Conservation (phyloP, 2,888 invertebrate species). For the Scelioninae gen. 1 region DNA sequence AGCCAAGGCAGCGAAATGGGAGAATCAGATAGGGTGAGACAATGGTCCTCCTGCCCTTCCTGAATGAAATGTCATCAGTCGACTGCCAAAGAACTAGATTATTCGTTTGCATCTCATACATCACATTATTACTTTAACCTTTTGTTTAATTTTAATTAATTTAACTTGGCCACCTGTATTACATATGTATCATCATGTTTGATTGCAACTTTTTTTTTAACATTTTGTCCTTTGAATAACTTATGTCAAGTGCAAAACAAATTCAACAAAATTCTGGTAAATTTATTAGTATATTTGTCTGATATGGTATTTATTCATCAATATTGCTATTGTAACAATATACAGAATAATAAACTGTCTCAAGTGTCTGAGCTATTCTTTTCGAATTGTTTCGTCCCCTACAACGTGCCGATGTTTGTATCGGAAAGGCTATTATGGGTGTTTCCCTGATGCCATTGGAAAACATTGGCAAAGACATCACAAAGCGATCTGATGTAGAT, state of each 20-base stretch:
- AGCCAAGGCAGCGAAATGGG: constrained; percentile 82
- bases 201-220: constrained; percentile 8
- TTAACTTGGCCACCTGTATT: constrained; percentile 51
- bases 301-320: neutral
- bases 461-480: constrained; percentile 83
- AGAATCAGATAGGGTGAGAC: constrained; percentile 83
- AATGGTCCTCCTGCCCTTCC: constrained; percentile 79
- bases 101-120: constrained; percentile 69
- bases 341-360: constrained; percentile 1
- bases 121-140: constrained; percentile 64
- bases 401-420: constrained; percentile 46
- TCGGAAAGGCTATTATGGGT: constrained; percentile 74
- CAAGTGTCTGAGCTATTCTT: constrained; percentile 48
- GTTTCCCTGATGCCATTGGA: constrained; percentile 77
- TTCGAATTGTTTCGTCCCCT: constrained; percentile 56
- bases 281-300: neutral
- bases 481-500: constrained; percentile 81
- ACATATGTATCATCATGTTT: constrained; percentile 24
- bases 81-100: constrained; percentile 70
- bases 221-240: too few relatives aligned
- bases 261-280: neutral
- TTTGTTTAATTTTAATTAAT: constrained; percentile 67
- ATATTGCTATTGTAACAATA: neutral
- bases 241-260: neutral
- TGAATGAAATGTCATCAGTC: constrained; percentile 83